Evolutionary conservation across 53 echinoderm and acorn worm genomes (phyloP).

Genomic region (Arbacia lixula): DNA sequence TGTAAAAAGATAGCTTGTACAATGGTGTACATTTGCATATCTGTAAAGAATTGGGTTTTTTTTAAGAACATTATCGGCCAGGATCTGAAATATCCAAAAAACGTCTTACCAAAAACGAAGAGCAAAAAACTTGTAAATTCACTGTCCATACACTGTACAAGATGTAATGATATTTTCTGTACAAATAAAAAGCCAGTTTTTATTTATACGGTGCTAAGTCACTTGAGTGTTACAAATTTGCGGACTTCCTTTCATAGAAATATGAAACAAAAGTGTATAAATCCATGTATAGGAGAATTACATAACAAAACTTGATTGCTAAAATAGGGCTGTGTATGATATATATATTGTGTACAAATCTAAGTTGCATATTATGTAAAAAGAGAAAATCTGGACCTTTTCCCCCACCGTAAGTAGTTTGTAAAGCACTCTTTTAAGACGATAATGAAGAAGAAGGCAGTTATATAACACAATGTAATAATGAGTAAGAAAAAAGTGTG

Average conservation of each 20-base stretch:
- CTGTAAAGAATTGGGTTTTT: constrained; percentile 4
- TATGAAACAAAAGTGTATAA: constrained; percentile 20
- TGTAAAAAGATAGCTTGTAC: background rate
- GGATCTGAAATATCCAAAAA: constrained; percentile 37
- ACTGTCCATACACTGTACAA: constrained; percentile 12
- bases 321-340: background rate
- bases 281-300: constrained; percentile 10
- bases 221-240: constrained; percentile 33
- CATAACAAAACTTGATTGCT: background rate
- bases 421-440: too few relatives aligned
- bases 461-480: too few relatives aligned
- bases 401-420: too few relatives aligned
- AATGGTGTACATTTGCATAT: constrained; percentile 26
- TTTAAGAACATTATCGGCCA: background rate
- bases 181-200: background rate
- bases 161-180: constrained; percentile 24
- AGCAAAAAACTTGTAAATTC: too few relatives aligned
- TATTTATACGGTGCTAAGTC: constrained; percentile 32
- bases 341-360: too few relatives aligned
- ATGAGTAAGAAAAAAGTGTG: too few relatives aligned
- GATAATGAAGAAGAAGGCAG: too few relatives aligned
- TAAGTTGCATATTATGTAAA: too few relatives aligned
- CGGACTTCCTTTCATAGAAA: constrained; percentile 23
- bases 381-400: too few relatives aligned
- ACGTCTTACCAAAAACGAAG: constrained; percentile 33